Percentiles rank a stretch among this genome's conserved stretches.
phyloP scores from a whole-genome alignment of 2,797 vertebrate genomes.

The Nannoperca australis region DNA sequence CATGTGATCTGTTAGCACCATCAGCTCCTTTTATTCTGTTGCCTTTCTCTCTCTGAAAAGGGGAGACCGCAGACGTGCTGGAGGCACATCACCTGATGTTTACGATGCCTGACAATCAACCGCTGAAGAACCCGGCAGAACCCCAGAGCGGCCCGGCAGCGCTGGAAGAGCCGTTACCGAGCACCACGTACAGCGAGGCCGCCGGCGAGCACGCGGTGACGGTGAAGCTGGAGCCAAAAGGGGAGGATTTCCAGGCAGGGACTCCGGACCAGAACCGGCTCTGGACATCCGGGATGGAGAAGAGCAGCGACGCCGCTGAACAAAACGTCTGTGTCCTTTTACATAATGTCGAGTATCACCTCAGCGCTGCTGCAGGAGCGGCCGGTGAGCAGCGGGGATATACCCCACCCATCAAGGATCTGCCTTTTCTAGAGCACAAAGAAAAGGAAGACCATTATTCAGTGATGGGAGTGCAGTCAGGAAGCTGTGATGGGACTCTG shows the following conservation, averaged over 20 bases:
- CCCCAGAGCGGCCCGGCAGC: not conserved
- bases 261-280: conserved; percentile 31
- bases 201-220: not conserved
- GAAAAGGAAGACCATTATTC: conserved; percentile 53
- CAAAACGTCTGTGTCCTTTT: conserved; percentile 35
- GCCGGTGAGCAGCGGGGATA: conserved; percentile 40
- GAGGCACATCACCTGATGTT: conserved; percentile 62
- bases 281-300: conserved; percentile 48
- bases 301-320: not conserved
- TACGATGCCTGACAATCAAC: conserved; percentile 35
- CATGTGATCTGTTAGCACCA: not conserved
- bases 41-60: conserved; percentile 35
- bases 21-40: not conserved
- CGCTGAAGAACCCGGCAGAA: conserved; percentile 39
- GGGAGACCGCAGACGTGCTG: conserved; percentile 55
- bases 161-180: conserved; percentile 29
- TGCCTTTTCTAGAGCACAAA: conserved; percentile 49
- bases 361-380: conserved; percentile 23
- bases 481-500: conserved; percentile 22
- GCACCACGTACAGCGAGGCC: not conserved
- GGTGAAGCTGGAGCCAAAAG: conserved; percentile 59
- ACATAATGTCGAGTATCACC: conserved; percentile 50
- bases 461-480: conserved; percentile 5
- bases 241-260: conserved; percentile 32
- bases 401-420: conserved; percentile 16